Evolutionary conservation across 2,797 vertebrate genomes (phyloP).

Genomic region (Aplochiton taeniatus): DNA sequence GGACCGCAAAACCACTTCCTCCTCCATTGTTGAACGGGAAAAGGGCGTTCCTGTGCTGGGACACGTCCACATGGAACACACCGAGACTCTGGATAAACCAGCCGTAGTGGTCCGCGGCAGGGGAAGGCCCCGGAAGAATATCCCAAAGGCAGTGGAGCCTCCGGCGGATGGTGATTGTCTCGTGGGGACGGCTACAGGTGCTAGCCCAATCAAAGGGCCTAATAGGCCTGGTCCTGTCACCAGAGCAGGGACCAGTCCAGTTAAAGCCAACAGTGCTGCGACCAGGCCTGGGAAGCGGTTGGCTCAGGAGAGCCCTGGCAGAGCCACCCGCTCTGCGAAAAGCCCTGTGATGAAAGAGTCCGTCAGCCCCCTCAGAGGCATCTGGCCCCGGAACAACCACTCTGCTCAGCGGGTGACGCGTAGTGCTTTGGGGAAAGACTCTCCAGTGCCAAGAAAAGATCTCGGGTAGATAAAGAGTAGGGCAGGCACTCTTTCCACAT

Average conservation of each 20-base stretch:
- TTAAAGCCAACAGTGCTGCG: background rate
- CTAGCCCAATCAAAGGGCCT: background rate
- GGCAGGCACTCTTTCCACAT: slow-evolving; percentile 34
- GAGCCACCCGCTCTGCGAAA: background rate
- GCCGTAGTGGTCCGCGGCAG: slow-evolving; percentile 16
- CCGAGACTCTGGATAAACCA: too few species aligned
- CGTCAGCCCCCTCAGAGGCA: background rate
- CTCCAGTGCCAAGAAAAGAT: slow-evolving; percentile 69
- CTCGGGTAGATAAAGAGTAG: slow-evolving; percentile 67
- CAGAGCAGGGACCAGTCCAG: background rate
- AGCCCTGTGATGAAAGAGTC: background rate
- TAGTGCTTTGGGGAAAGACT: slow-evolving; percentile 65
- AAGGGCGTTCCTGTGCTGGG: too few species aligned
- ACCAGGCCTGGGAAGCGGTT: too few species aligned
- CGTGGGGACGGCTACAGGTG: background rate
- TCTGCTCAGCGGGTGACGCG: slow-evolving; percentile 44
- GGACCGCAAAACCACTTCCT: background rate
- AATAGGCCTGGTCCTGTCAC: too few species aligned
- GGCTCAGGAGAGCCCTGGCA: slow-evolving; percentile 1
- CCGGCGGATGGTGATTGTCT: background rate
- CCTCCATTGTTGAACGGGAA: too few species aligned
- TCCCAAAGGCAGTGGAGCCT: rapidly evolving
- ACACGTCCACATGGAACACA: too few species aligned
- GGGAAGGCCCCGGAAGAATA: slow-evolving; percentile 54
- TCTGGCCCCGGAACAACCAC: rapidly evolving